Base-by-base conservation (phyloP, 1,140 invertebrate species). In the Euglossa dilemma region DNA sequence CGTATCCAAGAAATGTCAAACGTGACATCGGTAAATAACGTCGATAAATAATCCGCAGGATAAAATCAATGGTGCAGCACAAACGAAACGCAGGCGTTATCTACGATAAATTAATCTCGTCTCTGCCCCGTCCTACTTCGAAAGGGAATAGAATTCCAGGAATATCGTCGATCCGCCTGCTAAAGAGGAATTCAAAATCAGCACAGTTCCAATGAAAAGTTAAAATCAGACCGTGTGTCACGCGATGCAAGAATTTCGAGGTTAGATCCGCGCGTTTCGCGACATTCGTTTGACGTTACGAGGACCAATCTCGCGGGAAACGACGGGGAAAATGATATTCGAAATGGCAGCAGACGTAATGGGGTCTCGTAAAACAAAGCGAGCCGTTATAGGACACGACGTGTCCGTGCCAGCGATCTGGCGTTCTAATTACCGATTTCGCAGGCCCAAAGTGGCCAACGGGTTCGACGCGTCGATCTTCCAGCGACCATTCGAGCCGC, bases 261-360 rank as follows among this genome's bases (percentile, higher is more conserved):
- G 11, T 28, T 25, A 11, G 6, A 50, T 61, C 47, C 14, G 23
- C 50, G 16, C n/a, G 5, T 56, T 47, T 6, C 36, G 18, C 23
- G 28, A 52, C 47, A 54, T 56, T 56, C 50, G 20, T 74, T 56
- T 43, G 43, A 56, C 47, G 25, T 63, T 23, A 43, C 47, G 28
- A 43, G 18, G 67, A 61, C 18, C 78, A 74, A 74, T 74, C 54
- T n/a, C 43, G 18, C n/a, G 16, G 7, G 18, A 18, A 75, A 75
- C 11, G 25, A 50, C 16, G 52, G 63, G 7, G 56, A 36, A n/a
- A 57, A 67, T 81, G 36, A 43, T 64, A 67, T n/a, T 64, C 45
- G 80, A 57, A 67, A 75, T 57, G 72, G 57, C 61, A 57, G 52
- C 25, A 36, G n/a, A n/a, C n/a, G n/a, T n/a, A n/a, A n/a, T n/a